Conservation (phyloP, 2,888 invertebrate species). For the Lacanobia oleracea region DNA sequence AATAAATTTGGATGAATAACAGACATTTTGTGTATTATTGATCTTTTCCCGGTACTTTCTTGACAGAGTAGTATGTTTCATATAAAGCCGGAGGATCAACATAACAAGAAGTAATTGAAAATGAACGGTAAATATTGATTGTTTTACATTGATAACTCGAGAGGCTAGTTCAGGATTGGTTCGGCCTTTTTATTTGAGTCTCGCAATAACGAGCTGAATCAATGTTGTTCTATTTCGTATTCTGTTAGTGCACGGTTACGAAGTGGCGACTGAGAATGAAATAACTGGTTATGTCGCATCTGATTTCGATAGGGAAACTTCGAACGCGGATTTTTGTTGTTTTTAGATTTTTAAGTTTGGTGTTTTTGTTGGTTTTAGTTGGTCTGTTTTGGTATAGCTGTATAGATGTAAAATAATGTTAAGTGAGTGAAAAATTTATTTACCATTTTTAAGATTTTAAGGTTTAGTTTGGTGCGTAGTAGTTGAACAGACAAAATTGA, state of each 20-base stretch:
- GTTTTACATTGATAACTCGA: conserved; percentile 54
- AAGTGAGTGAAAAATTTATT: not conserved
- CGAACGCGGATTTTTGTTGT: conserved; percentile 5
- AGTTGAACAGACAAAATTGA: too few species aligned
- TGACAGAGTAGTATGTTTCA: too few species aligned
- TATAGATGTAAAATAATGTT: not conserved
- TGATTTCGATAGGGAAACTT: conserved; percentile 34
- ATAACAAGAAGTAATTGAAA: conserved; percentile 34
- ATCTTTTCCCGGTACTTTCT: too few species aligned
- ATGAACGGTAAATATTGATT: conserved; percentile 41
- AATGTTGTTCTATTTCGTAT: conserved; percentile 80
- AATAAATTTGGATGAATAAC: too few species aligned
- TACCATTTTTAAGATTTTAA: too few species aligned
- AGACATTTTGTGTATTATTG: too few species aligned
- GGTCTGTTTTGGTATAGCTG: not conserved
- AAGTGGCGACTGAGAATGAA: conserved; percentile 73
- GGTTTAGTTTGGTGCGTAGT: too few species aligned
- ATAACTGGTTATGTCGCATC: conserved; percentile 71
- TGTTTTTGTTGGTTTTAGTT: not conserved
- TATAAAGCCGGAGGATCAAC: not conserved
- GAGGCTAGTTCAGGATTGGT: conserved; percentile 53
- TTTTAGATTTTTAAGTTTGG: conserved; percentile 6
- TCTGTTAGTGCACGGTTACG: conserved; percentile 69
- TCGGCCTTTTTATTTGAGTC: conserved; percentile 68
- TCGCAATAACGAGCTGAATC: conserved; percentile 77